Conservation (phyloP, 2,797 vertebrate species). For the Mormyrops attenuatus region DNA sequence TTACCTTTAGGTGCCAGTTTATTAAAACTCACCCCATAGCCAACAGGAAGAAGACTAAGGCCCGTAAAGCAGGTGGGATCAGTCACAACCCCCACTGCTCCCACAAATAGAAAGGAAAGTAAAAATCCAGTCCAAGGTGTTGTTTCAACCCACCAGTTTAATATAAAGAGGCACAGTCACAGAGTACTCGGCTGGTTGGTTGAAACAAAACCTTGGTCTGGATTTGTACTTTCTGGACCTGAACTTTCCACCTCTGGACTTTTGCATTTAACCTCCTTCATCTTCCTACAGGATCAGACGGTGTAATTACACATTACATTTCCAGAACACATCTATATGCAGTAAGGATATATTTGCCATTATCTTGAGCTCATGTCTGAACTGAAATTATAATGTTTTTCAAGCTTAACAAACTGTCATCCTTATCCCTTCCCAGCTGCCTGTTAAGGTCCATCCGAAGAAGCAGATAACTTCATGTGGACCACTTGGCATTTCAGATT, state of each 20-base stretch:
- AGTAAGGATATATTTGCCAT: not conserved
- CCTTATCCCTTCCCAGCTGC: not conserved
- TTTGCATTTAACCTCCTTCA: not conserved
- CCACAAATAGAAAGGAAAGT: not conserved
- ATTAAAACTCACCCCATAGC: not conserved
- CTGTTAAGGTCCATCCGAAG: not conserved
- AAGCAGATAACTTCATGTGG: not conserved
- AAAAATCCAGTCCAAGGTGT: not conserved
- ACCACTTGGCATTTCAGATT: not conserved
- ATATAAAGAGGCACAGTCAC: not conserved
- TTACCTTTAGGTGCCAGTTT: not conserved
- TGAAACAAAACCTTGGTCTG: not conserved
- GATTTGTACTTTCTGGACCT: not conserved
- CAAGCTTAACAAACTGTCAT: not conserved
- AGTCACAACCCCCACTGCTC: not conserved
- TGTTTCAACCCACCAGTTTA: not conserved
- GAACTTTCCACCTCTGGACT: not conserved
- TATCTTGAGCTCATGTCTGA: not conserved
- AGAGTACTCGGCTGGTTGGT: not conserved
- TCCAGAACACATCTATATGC: not conserved
- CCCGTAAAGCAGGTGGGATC: not conserved
- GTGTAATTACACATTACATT: not conserved
- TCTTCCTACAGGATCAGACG: not conserved
- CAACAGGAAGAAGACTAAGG: not conserved
- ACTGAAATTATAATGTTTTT: not conserved